Conservation (phyloP, 1,140 invertebrate genomes). For the Berghia stephanieae region DNA sequence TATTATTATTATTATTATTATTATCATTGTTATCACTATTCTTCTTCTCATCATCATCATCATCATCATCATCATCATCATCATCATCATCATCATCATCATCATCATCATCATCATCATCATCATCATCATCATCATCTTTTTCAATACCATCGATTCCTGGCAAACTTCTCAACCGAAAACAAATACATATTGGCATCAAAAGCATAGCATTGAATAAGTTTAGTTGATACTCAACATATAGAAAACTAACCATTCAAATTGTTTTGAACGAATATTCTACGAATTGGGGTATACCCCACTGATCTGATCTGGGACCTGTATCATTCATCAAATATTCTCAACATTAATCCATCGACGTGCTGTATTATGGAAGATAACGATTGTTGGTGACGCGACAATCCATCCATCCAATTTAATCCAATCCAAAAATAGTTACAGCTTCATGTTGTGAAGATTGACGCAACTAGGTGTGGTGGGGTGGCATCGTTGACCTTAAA, state of each 20-base stretch:
- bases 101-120: constrained; percentile 46
- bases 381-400: too few relatives aligned
- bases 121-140: constrained; percentile 73
- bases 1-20: neutral
- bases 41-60: neutral
- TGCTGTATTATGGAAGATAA: too few relatives aligned
- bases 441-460: too few relatives aligned
- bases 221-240: neutral
- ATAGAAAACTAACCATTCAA: neutral
- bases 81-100: constrained; percentile 31
- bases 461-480: too few relatives aligned
- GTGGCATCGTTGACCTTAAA: too few relatives aligned
- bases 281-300: too few relatives aligned
- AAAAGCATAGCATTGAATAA: neutral
- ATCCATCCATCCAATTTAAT: too few relatives aligned
- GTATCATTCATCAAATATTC: too few relatives aligned
- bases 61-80: constrained; percentile 31
- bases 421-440: too few relatives aligned
- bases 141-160: constrained; percentile 98
- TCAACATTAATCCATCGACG: too few relatives aligned
- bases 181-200: constrained; percentile 24
- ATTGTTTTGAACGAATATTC: constrained; percentile 27
- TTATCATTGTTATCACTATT: neutral
- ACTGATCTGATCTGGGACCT: too few relatives aligned
- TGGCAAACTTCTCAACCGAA: constrained; percentile 81